Percentiles rank a stretch among this genome's conserved stretches.
These are phyloP conservation scores for Amiota mariae DNA, from an alignment of 2,888 invertebrate genomes.

Conservation along the genomic window DNA sequence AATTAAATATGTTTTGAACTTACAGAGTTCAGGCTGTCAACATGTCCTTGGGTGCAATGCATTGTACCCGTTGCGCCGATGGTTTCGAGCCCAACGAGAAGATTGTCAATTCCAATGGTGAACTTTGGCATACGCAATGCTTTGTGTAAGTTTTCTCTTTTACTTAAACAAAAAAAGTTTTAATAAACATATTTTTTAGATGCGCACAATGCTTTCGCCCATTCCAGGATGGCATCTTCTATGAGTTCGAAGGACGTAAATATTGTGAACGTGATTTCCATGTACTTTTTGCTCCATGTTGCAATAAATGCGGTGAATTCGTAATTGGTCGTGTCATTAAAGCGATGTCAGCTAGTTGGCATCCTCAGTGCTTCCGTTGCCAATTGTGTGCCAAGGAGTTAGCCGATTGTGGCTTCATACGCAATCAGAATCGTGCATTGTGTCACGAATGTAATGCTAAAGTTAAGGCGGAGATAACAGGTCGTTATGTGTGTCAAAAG, in stretches of 20 bases:
- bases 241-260: slow-evolving; percentile 98
- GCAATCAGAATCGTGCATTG: slow-evolving; percentile 86
- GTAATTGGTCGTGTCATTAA: slow-evolving; percentile 99
- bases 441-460: slow-evolving; percentile 98
- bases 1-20: slow-evolving; percentile 23
- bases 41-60: slow-evolving; percentile 94
- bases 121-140: slow-evolving; percentile 98
- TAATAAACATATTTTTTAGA: slow-evolving; percentile 73
- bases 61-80: slow-evolving; percentile 95
- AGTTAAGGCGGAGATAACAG: slow-evolving; percentile 94
- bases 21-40: slow-evolving; percentile 71
- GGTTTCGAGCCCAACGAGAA: slow-evolving; percentile 97
- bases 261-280: slow-evolving; percentile 99
- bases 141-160: slow-evolving; percentile 89
- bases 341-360: slow-evolving; percentile 99
- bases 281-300: slow-evolving; percentile 95
- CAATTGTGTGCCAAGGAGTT: slow-evolving; percentile 92
- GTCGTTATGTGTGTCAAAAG: slow-evolving; percentile 98
- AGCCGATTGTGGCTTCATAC: slow-evolving; percentile 97
- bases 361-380: slow-evolving; percentile 97
- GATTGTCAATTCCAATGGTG: slow-evolving; percentile 98
- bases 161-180: not conserved
- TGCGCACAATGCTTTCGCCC: slow-evolving; percentile 99
- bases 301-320: slow-evolving; percentile 92
- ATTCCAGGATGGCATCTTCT: slow-evolving; percentile 97